These are phyloP conservation scores for Leucophenga maculata DNA, from an alignment of 2,888 invertebrate genomes.

Conservation along the genomic window DNA sequence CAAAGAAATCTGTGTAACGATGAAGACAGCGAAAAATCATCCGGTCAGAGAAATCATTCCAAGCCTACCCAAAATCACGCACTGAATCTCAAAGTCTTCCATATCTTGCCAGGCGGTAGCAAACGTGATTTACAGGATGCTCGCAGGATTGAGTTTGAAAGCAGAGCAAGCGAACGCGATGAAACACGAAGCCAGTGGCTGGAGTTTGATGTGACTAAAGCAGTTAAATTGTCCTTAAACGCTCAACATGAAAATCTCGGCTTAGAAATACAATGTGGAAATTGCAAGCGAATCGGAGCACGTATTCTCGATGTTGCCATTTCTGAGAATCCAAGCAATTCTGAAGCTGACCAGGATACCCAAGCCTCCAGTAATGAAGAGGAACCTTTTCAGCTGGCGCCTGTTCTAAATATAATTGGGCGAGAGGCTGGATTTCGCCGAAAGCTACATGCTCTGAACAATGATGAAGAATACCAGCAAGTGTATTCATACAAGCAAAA, in stretches of 20 bases:
- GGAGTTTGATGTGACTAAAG: slow-evolving; percentile 76
- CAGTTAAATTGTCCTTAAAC: slow-evolving; percentile 73
- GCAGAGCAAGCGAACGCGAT: slow-evolving; percentile 42
- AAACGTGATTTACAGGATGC: slow-evolving; percentile 68
- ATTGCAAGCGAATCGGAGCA: slow-evolving; percentile 71
- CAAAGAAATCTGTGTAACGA: slow-evolving; percentile 17
- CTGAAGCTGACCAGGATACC: background rate
- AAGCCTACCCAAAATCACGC: slow-evolving; percentile 39
- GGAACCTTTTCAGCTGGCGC: slow-evolving; percentile 56
- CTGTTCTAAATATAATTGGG: slow-evolving; percentile 69
- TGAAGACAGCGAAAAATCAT: slow-evolving; percentile 3
- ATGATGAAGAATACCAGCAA: slow-evolving; percentile 65
- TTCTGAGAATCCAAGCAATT: background rate
- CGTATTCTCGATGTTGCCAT: slow-evolving; percentile 64
- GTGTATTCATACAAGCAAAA: background rate
- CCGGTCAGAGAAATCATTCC: slow-evolving; percentile 16
- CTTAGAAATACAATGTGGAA: slow-evolving; percentile 75
- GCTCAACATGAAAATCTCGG: slow-evolving; percentile 73
- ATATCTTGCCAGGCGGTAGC: slow-evolving; percentile 50
- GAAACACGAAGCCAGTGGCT: slow-evolving; percentile 74
- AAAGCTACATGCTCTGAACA: slow-evolving; percentile 26
- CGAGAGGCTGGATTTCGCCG: slow-evolving; percentile 47
- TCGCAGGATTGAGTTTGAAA: slow-evolving; percentile 67
- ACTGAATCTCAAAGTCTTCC: slow-evolving; percentile 66
- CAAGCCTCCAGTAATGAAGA: slow-evolving; percentile 23